A percentile compares a stretch with the other conserved stretches of the same genome.
Evolutionary conservation across 2,113 vertebrate genomes (phyloP).

Genomic region (Micromys minutus): DNA sequence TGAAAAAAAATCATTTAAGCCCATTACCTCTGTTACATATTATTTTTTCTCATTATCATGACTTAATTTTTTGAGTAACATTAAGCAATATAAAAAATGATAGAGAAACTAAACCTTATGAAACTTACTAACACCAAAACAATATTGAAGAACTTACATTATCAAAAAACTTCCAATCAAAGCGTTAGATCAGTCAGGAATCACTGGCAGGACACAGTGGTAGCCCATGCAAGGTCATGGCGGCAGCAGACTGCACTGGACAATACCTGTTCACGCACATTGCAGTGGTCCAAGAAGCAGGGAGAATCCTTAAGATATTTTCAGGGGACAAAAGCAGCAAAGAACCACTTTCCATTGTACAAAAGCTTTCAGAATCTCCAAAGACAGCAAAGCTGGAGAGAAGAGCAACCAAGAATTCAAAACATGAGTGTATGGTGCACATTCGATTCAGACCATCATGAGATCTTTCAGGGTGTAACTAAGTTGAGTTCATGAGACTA

Average conservation of each 20-base stretch:
- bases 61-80: too few relatives aligned
- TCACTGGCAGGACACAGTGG: too few relatives aligned
- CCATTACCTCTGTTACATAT: too few relatives aligned
- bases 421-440: neutral
- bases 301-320: neutral
- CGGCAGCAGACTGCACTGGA: neutral
- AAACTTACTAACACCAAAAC: too few relatives aligned
- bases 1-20: too few relatives aligned
- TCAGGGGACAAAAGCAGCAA: neutral
- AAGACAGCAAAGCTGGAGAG: neutral
- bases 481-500: neutral
- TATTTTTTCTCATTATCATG: too few relatives aligned
- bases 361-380: neutral
- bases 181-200: too few relatives aligned
- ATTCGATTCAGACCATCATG: neutral
- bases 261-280: neutral
- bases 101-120: too few relatives aligned
- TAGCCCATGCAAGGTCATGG: neutral
- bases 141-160: too few relatives aligned
- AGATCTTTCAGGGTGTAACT: neutral
- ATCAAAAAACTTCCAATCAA: too few relatives aligned
- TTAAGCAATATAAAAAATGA: too few relatives aligned
- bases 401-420: neutral
- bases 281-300: neutral
- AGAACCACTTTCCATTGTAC: neutral